These are phyloP conservation scores for Rhinogobio ventralis DNA, from an alignment of 2,797 vertebrate species.

Conservation along the genomic window DNA sequence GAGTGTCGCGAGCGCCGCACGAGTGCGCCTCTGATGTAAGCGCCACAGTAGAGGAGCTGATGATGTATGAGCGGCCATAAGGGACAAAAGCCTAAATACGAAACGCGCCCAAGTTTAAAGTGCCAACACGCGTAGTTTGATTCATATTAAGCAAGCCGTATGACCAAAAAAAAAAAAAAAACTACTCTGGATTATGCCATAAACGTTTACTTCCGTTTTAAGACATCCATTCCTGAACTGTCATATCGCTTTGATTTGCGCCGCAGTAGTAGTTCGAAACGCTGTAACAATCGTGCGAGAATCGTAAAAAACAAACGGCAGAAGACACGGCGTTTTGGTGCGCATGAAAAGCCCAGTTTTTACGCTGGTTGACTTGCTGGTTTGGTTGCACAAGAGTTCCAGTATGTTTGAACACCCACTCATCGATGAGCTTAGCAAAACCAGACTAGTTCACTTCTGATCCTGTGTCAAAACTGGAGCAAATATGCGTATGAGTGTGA, in stretches of 20 bases:
- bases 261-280: not conserved
- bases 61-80: constrained; percentile 17
- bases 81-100: constrained; percentile 21
- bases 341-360: not conserved
- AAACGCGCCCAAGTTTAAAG: constrained; percentile 1
- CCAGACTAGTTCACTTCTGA: not conserved
- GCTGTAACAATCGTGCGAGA: not conserved
- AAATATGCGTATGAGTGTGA: not conserved
- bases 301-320: not conserved
- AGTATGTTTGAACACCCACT: not conserved
- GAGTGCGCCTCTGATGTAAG: constrained; percentile 18
- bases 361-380: not conserved
- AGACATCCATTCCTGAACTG: not conserved
- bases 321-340: not conserved
- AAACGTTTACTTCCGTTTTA: not conserved
- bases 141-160: too few relatives aligned
- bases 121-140: not conserved
- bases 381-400: not conserved
- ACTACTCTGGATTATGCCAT: not conserved
- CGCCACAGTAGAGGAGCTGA: not conserved
- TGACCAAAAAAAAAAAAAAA: not conserved
- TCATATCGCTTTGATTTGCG: not conserved
- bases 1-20: not conserved
- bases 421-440: not conserved
- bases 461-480: not conserved